Evolutionary conservation across 1,140 invertebrate genomes (phyloP).

Genomic region (Steinernema khuongi): DNA sequence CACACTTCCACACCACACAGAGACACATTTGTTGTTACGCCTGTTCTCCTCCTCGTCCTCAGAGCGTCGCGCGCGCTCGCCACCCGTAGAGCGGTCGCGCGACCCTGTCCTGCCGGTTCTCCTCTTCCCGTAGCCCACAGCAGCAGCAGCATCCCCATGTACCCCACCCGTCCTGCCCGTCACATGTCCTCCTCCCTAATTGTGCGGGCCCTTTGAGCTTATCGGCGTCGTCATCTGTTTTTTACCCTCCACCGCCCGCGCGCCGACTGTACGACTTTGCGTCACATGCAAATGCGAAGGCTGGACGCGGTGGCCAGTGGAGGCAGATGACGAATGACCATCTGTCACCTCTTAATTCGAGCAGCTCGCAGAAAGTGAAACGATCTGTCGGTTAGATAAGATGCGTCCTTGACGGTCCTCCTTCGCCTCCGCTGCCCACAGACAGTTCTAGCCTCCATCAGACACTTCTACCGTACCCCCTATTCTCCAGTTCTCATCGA

Average conservation of each 20-base stretch:
- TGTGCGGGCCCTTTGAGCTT: slow-evolving; percentile 14
- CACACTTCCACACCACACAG: neutral
- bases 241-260: neutral
- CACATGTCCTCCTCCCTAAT: neutral
- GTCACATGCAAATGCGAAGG: neutral
- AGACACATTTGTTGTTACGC: neutral
- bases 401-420: neutral
- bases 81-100: too few relatives aligned
- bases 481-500: neutral
- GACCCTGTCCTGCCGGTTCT: neutral
- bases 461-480: slow-evolving; percentile 9
- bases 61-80: too few relatives aligned
- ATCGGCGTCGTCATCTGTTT: slow-evolving; percentile 15
- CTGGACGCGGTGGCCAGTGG: neutral
- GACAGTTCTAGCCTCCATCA: too few relatives aligned
- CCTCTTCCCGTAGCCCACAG: neutral
- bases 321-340: slow-evolving; percentile 5
- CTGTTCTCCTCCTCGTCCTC: too few relatives aligned
- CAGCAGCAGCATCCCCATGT: neutral
- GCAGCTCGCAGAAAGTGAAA: neutral
- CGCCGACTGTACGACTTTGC: slow-evolving; percentile 10
- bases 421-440: neutral
- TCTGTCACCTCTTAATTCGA: slow-evolving; percentile 15
- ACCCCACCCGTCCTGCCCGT: neutral
- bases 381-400: slow-evolving; percentile 1